Percentiles rank a stretch among this genome's conserved stretches.
These are phyloP conservation scores for Pitta sordida DNA, from an alignment of 2,113 vertebrate species.

Conservation along the genomic window DNA sequence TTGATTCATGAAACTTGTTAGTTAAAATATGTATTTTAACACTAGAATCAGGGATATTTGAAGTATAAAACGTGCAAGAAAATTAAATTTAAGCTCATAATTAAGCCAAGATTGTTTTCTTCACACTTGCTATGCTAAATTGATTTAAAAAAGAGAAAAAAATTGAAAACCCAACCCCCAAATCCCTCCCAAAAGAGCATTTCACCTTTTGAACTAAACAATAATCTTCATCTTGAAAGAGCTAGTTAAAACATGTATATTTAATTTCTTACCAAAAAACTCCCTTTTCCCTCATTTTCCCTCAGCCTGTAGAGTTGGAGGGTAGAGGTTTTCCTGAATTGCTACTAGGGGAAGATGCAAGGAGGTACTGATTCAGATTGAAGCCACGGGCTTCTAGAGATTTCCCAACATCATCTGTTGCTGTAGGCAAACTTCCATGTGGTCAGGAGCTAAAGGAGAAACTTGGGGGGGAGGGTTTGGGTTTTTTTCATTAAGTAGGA, in stretches of 20 bases:
- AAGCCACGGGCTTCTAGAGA: not conserved
- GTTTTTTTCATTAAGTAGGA: not conserved
- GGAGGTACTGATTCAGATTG: not conserved
- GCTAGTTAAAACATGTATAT: not conserved
- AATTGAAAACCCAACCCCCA: fast-evolving
- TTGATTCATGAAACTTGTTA: not conserved
- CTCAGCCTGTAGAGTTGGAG: not conserved
- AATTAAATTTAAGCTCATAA: not conserved
- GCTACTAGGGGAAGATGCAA: not conserved
- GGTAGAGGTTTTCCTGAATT: not conserved
- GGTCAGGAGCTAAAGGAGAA: not conserved
- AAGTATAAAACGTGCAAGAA: not conserved
- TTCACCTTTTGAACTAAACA: not conserved
- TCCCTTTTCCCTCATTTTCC: not conserved
- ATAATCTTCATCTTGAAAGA: not conserved
- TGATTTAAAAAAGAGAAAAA: not conserved
- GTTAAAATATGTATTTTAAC: not conserved
- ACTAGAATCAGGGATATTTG: not conserved
- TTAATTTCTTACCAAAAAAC: not conserved
- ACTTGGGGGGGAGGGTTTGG: no score
- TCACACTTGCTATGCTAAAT: not conserved
- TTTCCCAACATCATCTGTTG: not conserved
- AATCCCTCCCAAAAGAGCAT: not conserved
- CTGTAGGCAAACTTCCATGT: not conserved
- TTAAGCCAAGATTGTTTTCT: not conserved